phyloP scores from a whole-genome alignment of 2,113 vertebrate species.

The Percopsis transmontana region DNA sequence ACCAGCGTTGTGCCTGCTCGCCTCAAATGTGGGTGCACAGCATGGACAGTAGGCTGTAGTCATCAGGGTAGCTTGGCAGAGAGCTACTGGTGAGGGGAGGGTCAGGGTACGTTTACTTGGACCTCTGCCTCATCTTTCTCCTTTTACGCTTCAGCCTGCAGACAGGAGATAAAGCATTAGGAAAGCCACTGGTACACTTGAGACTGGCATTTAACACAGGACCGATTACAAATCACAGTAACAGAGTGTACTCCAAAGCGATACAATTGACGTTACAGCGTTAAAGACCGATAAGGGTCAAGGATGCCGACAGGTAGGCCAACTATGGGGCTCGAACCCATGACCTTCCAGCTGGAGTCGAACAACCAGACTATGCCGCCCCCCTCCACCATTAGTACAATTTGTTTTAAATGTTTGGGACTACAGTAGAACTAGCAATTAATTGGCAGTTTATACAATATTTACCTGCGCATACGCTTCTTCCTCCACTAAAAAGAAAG shows the following conservation, averaged over 20 bases:
- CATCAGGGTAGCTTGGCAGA: slow-evolving; percentile 24
- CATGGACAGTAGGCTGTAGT: not conserved
- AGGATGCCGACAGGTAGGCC: too few species aligned
- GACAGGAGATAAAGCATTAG: not conserved
- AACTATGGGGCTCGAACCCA: too few species aligned
- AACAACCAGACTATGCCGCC: too few species aligned
- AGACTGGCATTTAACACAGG: too few species aligned
- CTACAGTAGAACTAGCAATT: too few species aligned
- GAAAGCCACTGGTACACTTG: not conserved
- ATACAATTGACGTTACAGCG: too few species aligned
- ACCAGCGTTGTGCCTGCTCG: not conserved
- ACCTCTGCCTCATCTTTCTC: slow-evolving; percentile 97
- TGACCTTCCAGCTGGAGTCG: too few species aligned
- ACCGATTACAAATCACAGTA: too few species aligned
- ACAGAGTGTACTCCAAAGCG: too few species aligned
- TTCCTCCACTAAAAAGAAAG: slow-evolving; percentile 86
- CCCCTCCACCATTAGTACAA: too few species aligned
- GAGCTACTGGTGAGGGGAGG: slow-evolving; percentile 51
- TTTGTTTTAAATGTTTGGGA: too few species aligned
- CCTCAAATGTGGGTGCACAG: not conserved
- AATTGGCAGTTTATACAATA: not conserved
- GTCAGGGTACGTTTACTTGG: slow-evolving; percentile 81
- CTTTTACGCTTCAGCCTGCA: slow-evolving; percentile 95
- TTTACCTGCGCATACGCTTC: slow-evolving; percentile 97
- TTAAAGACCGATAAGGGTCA: too few species aligned